Base-by-base conservation (phyloP, 1,140 invertebrate genomes). In the Caenorhabditis brenneri region DNA sequence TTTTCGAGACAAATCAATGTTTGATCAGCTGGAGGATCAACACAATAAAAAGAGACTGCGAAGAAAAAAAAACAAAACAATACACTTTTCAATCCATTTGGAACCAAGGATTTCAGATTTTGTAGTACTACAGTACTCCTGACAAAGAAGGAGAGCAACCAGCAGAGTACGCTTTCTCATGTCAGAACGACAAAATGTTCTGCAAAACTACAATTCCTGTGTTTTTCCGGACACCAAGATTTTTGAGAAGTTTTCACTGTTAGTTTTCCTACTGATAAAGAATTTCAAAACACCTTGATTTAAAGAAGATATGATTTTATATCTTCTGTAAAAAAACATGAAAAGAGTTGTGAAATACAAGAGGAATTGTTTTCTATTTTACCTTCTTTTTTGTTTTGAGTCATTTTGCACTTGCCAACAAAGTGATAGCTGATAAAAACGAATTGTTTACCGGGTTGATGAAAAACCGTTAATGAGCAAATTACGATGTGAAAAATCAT, bases 1-100 rank as follows among this genome's bases (percentile, higher is more conserved):
- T 74, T 74, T 74, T 74, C 33, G 65, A 74, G 65, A 74, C 33
- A 46, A 74, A 74, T 74, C 65, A 74, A 74, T 74, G 65, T 74
- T 74, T 74, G 65, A 74, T 74, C 65, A 74, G 65, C 65, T 74
- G 65, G 65, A 74, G 36, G 65, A 74, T 74, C 65, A 74, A 74
- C 65, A 74, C 65, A 46, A 74, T 19, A 55, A 55, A 74, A 74
- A 46, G 36, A 42, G n/a, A 74, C 53, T 58, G 24, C n/a, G 53
- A 6, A 58, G 22, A 65, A 65, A 12, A 19, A 31, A 6, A 31
- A 74, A 74, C 58, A 74, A 74, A 74, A 74, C 36, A 74, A 74
- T 74, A 55, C 36, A 42, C 2, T 74, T 74, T 24, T 33, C 15
- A 19, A 27, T 6, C 7, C 16, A 9, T 58, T 58, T 27, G 24